phyloP scores from a whole-genome alignment of 1,140 invertebrate species.

The Papilio aristodemus region DNA sequence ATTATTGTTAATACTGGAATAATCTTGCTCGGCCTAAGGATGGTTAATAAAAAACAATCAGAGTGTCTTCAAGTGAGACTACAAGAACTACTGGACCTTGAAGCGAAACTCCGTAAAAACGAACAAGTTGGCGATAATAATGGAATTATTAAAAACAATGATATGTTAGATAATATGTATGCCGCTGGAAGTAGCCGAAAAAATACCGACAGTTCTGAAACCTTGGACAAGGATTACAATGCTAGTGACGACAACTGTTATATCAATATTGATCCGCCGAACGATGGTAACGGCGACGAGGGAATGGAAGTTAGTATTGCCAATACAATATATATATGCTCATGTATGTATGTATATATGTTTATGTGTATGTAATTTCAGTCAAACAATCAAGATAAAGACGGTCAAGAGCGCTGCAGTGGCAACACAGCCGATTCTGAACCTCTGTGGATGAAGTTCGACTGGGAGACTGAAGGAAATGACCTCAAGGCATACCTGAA shows the following conservation, averaged over 20 bases:
- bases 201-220: conserved; percentile 71
- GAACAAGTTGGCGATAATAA: conserved; percentile 47
- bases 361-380: conserved; percentile 35
- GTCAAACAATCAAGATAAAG: conserved; percentile 46
- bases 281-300: conserved; percentile 48
- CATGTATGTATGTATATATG: too few relatives aligned
- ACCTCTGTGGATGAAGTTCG: conserved; percentile 70
- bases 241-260: conserved; percentile 64
- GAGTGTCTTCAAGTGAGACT: conserved; percentile 68
- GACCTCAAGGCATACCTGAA: conserved; percentile 79
- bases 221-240: conserved; percentile 67
- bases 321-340: neutral
- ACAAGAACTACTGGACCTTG: conserved; percentile 68
- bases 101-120: conserved; percentile 64
- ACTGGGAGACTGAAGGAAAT: conserved; percentile 72
- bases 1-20: conserved; percentile 82
- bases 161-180: conserved; percentile 63
- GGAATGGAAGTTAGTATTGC: conserved; percentile 57
- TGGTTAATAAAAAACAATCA: conserved; percentile 68
- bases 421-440: conserved; percentile 70
- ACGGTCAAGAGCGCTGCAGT: conserved; percentile 50
- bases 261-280: conserved; percentile 43
- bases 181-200: conserved; percentile 64
- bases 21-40: conserved; percentile 71
- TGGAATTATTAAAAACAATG: conserved; percentile 55